Evolutionary conservation across 1,140 invertebrate genomes (phyloP), one percentile per base, ranked within the genome.

Genomic region (Reticulitermes speratus): DNA sequence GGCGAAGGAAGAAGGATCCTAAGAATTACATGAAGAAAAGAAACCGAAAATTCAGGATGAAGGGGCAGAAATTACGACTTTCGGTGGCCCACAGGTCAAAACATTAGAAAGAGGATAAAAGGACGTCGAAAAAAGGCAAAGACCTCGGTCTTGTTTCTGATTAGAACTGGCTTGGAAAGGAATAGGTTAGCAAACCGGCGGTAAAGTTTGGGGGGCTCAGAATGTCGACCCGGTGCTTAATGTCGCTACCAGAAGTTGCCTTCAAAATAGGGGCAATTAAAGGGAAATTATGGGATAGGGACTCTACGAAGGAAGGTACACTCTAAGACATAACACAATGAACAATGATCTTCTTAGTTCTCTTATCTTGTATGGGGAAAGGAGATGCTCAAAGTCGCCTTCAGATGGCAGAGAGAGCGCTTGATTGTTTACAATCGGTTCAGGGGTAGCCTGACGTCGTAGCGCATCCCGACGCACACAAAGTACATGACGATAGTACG

Each of bases 211-310:
- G 14, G 59, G 7, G 59, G 59, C 59, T 65, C 59, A 65, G 59
- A n/a, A n/a, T 65, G 8, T 75, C 25, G 65, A 25, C 25, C n/a
- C 5, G 65, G 65, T 75, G 65, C 65, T 75, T 30, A 75, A 75
- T 16, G 65, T 75, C 65, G 65, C 65, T 75, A 75, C 25, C 65
- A 75, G 65, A 30, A 75, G 65, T n/a, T 30, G 65, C n/a, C 65
- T 75, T 75, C 65, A 75, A 75, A 75, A 75, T 9, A 75, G 65
- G 25, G 65, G 65, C 65, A 75, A 75, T 75, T 75, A 75, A n/a
- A 25, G 65, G 65, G 65, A 75, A 75, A 75, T 30, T 75, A 75
- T 75, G 65, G 65, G n/a, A 75, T 30, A 75, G 25, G n/a, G 14
- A 9, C 65, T 75, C 65, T 30, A 75, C 3, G 65, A 75, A n/a